Conservation (phyloP, 2,888 invertebrate genomes). For the Thymelicus lineola region DNA sequence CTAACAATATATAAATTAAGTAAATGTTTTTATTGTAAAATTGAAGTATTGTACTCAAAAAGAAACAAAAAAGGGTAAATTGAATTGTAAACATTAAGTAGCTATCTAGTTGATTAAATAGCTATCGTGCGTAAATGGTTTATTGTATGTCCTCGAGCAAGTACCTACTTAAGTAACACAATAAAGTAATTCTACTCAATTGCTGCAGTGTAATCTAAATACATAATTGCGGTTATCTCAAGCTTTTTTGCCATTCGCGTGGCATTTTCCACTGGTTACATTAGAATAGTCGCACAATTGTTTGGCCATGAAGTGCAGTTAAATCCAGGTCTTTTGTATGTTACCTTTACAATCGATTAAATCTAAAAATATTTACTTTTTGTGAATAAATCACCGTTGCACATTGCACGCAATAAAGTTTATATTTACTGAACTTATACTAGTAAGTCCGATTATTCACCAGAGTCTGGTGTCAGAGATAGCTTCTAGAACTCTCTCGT, state of each 20-base stretch:
- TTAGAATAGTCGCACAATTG: constrained; percentile 31
- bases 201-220: not conserved
- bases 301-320: constrained; percentile 37
- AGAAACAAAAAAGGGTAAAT: not conserved
- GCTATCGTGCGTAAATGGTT: not conserved
- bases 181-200: not conserved
- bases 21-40: not conserved
- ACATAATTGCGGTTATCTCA: not conserved
- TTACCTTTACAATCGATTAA: constrained; percentile 16
- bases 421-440: not conserved
- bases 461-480: not conserved
- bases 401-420: not conserved
- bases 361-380: constrained; percentile 27
- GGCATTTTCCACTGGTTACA: constrained; percentile 16
- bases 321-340: constrained; percentile 27
- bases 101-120: not conserved
- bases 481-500: not conserved
- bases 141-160: not conserved
- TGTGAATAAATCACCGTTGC: constrained; percentile 6
- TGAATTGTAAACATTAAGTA: not conserved
- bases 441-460: not conserved
- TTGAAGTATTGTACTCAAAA: not conserved
- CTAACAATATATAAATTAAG: not conserved
- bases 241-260: not conserved
- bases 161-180: not conserved